These are phyloP conservation scores for Spilogale gracilis DNA, from an alignment of 2,113 vertebrate species.

Conservation along the genomic window DNA sequence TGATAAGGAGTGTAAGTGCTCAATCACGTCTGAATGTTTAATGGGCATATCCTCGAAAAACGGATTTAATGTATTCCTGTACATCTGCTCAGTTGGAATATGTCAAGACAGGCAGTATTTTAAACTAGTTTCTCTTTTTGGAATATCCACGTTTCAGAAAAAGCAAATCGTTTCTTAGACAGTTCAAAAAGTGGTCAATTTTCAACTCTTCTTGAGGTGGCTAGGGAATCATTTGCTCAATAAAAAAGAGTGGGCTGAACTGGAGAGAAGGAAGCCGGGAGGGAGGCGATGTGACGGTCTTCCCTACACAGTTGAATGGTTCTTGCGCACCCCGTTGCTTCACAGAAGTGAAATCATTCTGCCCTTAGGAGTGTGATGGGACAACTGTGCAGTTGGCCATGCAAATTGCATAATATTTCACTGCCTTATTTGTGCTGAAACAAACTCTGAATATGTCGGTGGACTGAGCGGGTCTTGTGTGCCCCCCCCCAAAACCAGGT, in stretches of 20 bases:
- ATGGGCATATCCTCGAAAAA: slow-evolving; percentile 32
- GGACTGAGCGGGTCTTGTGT: background rate
- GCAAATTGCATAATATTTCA: background rate
- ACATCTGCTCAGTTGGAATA: slow-evolving; percentile 53
- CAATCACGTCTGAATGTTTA: slow-evolving; percentile 47
- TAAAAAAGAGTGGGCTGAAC: background rate
- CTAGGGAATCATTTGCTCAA: background rate
- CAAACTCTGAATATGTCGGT: background rate
- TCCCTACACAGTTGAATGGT: background rate
- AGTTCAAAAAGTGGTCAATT: slow-evolving; percentile 26
- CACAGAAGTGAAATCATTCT: background rate
- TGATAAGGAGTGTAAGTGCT: slow-evolving; percentile 28
- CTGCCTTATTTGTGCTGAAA: slow-evolving; percentile 27
- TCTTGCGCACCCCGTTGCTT: background rate
- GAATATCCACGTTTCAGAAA: slow-evolving; percentile 31
- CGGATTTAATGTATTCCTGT: slow-evolving; percentile 62
- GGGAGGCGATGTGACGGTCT: background rate
- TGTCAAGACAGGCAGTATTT: slow-evolving; percentile 55
- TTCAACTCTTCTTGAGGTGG: slow-evolving; percentile 18
- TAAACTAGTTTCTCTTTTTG: slow-evolving; percentile 53
- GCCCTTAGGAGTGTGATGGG: background rate
- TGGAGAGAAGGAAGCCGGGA: background rate
- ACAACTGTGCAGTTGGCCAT: background rate
- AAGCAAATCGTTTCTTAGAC: slow-evolving; percentile 39
- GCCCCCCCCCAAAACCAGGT: background rate